Conservation (phyloP, 2,113 vertebrate species). For the Forbesichthys papilliferus region DNA sequence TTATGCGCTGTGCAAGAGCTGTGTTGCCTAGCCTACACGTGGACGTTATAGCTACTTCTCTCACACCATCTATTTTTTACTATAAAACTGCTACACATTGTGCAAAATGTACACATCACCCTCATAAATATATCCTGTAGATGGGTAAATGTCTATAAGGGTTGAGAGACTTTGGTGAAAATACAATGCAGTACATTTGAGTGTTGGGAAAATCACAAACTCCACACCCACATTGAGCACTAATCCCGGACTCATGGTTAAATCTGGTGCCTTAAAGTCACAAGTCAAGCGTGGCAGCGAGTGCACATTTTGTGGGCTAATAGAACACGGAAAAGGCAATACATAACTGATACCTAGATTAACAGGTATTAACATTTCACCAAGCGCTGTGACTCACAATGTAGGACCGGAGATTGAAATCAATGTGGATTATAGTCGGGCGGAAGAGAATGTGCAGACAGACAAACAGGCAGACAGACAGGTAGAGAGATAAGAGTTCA, state of each 20-base stretch:
- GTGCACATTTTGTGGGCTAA: conserved; percentile 50
- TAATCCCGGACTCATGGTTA: conserved; percentile 27
- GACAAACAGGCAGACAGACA: conserved; percentile 3
- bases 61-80: conserved; percentile 78
- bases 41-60: conserved; percentile 78
- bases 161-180: conserved; percentile 44
- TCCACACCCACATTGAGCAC: conserved; percentile 31
- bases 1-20: conserved; percentile 82
- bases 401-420: too few species aligned
- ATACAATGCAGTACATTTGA: conserved; percentile 26
- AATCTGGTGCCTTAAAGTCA: conserved; percentile 41
- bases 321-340: conserved; percentile 54
- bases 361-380: conserved; percentile 19
- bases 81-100: conserved; percentile 80
- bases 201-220: conserved; percentile 24
- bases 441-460: background rate
- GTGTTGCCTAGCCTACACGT: conserved; percentile 74
- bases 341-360: conserved; percentile 39
- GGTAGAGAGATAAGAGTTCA: background rate
- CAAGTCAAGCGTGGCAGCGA: conserved; percentile 40
- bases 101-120: conserved; percentile 75
- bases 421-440: too few species aligned
- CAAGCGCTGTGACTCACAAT: background rate
- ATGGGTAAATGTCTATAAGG: conserved; percentile 28
- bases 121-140: conserved; percentile 7